These are phyloP conservation scores for Sesamia nonagrioides DNA, from an alignment of 1,140 invertebrate genomes.

Conservation along the genomic window DNA sequence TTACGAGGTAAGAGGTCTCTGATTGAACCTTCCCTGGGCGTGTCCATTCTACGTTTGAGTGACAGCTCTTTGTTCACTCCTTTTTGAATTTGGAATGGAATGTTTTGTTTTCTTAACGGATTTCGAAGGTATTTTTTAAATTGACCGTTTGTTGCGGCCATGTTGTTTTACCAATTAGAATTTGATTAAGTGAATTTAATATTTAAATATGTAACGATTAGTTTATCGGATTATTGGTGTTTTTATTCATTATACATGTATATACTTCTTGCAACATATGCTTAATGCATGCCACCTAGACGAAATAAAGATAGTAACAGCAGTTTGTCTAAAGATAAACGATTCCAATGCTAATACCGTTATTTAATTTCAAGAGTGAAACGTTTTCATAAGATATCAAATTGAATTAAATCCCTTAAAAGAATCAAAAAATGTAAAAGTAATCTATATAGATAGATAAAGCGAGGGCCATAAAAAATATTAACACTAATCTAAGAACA, in stretches of 20 bases:
- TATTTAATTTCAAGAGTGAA: background rate
- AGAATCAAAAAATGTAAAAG: conserved; percentile 15
- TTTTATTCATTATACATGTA: background rate
- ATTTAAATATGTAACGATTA: background rate
- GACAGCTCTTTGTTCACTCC: conserved; percentile 68
- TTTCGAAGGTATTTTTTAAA: conserved; percentile 53
- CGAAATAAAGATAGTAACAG: background rate
- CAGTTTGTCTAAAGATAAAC: background rate
- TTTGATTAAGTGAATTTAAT: conserved; percentile 1
- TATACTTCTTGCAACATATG: background rate
- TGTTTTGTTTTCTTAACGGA: conserved; percentile 61
- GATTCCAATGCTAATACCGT: background rate
- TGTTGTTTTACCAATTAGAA: background rate
- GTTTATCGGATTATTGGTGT: background rate
- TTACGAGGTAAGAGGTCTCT: conserved; percentile 60
- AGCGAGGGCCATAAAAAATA: background rate
- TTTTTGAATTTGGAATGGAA: conserved; percentile 61
- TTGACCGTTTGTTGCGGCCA: conserved; percentile 24
- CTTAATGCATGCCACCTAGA: background rate
- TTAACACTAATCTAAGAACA: conserved; percentile 41
- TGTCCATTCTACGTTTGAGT: conserved; percentile 67
- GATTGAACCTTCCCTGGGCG: conserved; percentile 62
- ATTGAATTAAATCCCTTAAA: conserved; percentile 20
- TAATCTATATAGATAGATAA: conserved; percentile 5
- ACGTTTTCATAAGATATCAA: conserved; percentile 9